These are phyloP conservation scores for Cavia porcellus DNA, from an alignment of 2,113 vertebrate genomes.

Conservation along the genomic window DNA sequence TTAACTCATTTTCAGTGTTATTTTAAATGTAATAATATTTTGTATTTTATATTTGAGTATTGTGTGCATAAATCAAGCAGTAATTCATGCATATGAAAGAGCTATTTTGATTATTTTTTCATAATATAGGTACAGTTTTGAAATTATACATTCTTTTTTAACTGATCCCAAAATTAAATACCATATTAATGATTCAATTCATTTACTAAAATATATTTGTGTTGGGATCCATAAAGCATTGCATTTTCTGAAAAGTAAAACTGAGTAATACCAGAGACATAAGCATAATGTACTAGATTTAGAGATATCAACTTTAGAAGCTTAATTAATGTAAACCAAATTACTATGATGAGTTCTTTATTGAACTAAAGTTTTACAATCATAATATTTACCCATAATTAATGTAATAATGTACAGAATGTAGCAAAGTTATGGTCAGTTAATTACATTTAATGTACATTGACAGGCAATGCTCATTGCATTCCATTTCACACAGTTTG, in stretches of 20 bases:
- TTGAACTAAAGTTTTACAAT: neutral
- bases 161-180: neutral
- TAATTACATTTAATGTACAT: neutral
- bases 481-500: neutral
- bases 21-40: neutral
- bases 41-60: neutral
- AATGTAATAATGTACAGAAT: neutral
- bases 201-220: neutral
- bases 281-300: neutral
- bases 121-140: neutral
- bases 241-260: neutral
- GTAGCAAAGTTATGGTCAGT: neutral
- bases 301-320: neutral
- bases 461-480: neutral
- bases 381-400: neutral
- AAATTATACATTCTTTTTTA: neutral
- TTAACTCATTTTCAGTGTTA: neutral
- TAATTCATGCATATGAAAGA: neutral
- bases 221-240: neutral
- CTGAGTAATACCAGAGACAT: neutral
- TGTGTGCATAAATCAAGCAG: neutral
- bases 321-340: neutral
- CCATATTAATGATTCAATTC: neutral
- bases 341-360: neutral
- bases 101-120: neutral